Evolutionary conservation across 92 coral and sea anemone genomes (phyloP), one percentile per base, ranked within the genome.

Genomic region (Siderastrea radians): DNA sequence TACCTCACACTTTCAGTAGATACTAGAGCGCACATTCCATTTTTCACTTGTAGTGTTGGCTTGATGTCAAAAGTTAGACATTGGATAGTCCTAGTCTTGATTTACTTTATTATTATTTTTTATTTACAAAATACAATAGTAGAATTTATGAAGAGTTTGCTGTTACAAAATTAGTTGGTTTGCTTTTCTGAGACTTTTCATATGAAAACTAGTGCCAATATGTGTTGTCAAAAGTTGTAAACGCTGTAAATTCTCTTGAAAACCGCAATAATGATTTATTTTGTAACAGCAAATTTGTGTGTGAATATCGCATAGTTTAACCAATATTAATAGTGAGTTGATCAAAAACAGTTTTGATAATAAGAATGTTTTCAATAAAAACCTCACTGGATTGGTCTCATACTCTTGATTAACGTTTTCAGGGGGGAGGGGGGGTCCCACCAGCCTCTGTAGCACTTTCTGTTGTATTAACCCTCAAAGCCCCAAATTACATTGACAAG

Each of bases 321-420:
- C 16, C 16, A 61, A 13, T 61, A 13, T 10, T 61, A 61, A 26
- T 0, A 26, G 38, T 7, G 61, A 55, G 61, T 62, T 9, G 16
- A 19, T 7, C 66, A 44, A 44, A 17, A 63, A 38, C 9, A 5
- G 6, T 19, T 79, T 62, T 63, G 8, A 6, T 43, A 17, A 49
- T n/a, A 48, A 19, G 26, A 79, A n/a, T n/a, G 13, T 50, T 63
- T 78, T 63, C n/a, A 61, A 78, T 61, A 58, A 57, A 78, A 50
- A 62, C 47, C 55, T 49, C 61, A 58, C 47, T 49, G 72, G 83
- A 64, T 13, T 63, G 72, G 72, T 48, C 83, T 17, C 46, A 1
- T 4, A 58, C 13, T 7, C 10, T 15, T 17, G 71, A 13, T 10
- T 11, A 2, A 17, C 14, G 48, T 64, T 62, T 49, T 48, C 15